A percentile compares a stretch with the other conserved stretches of the same genome.
Evolutionary conservation across 2,113 vertebrate genomes (phyloP).

Genomic region (Cairina moschata): DNA sequence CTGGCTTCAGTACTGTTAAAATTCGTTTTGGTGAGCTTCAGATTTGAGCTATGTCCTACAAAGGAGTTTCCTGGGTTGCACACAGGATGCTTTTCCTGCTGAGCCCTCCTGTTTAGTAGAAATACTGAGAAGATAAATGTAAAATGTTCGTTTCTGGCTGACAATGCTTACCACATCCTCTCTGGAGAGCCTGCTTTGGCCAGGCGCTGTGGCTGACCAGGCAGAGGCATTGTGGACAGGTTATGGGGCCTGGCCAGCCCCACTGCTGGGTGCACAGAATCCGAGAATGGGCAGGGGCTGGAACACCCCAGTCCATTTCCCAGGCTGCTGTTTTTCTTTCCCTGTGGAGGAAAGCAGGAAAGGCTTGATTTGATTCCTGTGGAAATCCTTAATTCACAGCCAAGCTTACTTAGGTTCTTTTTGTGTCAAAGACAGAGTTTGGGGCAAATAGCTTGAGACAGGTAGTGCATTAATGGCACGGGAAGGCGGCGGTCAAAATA

Average conservation of each 20-base stretch:
- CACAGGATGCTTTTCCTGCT: too few species aligned
- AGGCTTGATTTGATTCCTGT: neutral
- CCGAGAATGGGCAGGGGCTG: neutral
- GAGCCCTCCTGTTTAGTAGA: too few species aligned
- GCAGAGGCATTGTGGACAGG: neutral
- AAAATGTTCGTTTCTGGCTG: neutral
- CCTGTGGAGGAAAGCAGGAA: neutral
- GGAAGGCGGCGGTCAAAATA: neutral
- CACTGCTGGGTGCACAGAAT: accelerated
- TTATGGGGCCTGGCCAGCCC: neutral
- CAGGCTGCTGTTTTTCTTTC: neutral
- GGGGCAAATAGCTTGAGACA: too few species aligned
- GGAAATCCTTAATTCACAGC: neutral
- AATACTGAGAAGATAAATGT: neutral
- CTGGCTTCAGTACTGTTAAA: too few species aligned
- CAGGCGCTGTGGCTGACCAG: accelerated
- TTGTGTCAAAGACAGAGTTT: neutral
- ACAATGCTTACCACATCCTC: neutral
- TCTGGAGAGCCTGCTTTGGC: neutral
- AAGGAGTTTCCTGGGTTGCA: too few species aligned
- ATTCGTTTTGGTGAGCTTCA: too few species aligned
- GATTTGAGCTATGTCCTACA: too few species aligned
- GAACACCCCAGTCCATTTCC: neutral
- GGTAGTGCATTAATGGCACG: too few species aligned
- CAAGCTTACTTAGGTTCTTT: accelerated